A percentile compares a stretch with the other conserved stretches of the same genome.
Conservation (phyloP, 2,888 invertebrate species). For the Atrina japonica region DNA sequence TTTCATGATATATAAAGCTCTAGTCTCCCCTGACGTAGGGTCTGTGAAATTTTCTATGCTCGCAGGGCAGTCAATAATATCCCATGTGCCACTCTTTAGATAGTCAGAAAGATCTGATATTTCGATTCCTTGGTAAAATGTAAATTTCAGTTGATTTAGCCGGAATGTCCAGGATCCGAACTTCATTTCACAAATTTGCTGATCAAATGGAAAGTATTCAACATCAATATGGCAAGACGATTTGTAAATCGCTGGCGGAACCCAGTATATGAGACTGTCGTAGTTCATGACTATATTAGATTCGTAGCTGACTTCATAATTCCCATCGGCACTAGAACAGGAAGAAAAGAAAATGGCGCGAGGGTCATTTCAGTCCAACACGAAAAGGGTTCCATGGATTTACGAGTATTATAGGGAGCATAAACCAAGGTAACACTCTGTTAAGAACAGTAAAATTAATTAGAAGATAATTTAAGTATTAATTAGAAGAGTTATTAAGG, state of each 20-base stretch:
- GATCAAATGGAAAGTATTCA: slow-evolving; percentile 99
- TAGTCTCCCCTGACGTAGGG: slow-evolving; percentile 45
- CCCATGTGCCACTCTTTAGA: slow-evolving; percentile 76
- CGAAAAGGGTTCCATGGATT: too few relatives aligned
- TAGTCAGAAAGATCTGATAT: slow-evolving; percentile 76
- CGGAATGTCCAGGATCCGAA: slow-evolving; percentile 86
- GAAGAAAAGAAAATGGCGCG: slow-evolving; percentile 16
- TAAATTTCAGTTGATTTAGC: slow-evolving; percentile 67
- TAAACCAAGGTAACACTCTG: too few relatives aligned
- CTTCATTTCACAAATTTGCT: slow-evolving; percentile 98
- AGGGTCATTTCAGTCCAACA: background rate
- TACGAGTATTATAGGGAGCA: too few relatives aligned
- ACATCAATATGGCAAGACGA: slow-evolving; percentile 99
- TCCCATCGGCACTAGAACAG: slow-evolving; percentile 94
- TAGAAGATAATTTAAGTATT: too few relatives aligned
- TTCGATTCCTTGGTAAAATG: slow-evolving; percentile 60
- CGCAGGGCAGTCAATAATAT: slow-evolving; percentile 72
- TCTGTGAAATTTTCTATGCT: slow-evolving; percentile 48
- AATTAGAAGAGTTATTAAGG: too few relatives aligned
- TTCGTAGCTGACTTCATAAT: slow-evolving; percentile 99
- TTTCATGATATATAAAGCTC: slow-evolving; percentile 90
- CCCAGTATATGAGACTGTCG: slow-evolving; percentile 97
- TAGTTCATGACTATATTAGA: slow-evolving; percentile 98
- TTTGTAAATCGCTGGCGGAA: slow-evolving; percentile 99
- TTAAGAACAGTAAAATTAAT: too few relatives aligned